Base-by-base conservation (phyloP, 1,140 invertebrate genomes). In the Protaetia brevitarsis region DNA sequence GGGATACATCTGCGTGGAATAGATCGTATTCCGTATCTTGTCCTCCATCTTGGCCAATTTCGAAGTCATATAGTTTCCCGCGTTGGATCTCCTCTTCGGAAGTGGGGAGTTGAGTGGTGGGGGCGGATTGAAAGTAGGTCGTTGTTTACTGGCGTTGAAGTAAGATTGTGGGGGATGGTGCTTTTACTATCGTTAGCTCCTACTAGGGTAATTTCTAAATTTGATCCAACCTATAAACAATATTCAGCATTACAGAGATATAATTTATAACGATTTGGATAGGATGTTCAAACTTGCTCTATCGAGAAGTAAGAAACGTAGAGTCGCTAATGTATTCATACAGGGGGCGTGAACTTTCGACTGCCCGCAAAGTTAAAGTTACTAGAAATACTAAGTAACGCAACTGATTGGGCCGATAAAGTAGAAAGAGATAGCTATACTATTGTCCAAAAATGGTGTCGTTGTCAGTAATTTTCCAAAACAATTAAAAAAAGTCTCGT, bases 161-260 rank as follows among this genome's bases (percentile, higher is more conserved):
- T 28, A 26, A 26, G 16, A 26, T 65, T 58, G 13, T 29, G 31
- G 16, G 19, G 0, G 10, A 51, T 19, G 51, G 45, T 31, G 11
- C 13, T 26, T 30, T 63, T 27, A 30, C 68, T 66, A n/a, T 61
- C 19, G 21, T 71, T 70, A 7, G 69, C 61, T 11, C 68, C 70
- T 1, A 87, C 84, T 68, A 87, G 69, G 0, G 85, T 87, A 31
- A 87, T 87, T 75, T 87, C 85, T 58, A 87, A 69, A 71, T 86
- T 85, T 0, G 83, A 51, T 23, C 41, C 16, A 23, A 51, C 41
- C 41, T 51, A 51, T 23, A 51, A 19, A 51, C 5, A 7, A 51
- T 23, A 51, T 51, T 45, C 21, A 45, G 37, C 16, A 45, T 16
- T 45, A 6, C 5, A n/a, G 8, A 34, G 31, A 34, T 2, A n/a